Evolutionary conservation across 2,888 invertebrate genomes (phyloP).

Genomic region (Empis stercorea): DNA sequence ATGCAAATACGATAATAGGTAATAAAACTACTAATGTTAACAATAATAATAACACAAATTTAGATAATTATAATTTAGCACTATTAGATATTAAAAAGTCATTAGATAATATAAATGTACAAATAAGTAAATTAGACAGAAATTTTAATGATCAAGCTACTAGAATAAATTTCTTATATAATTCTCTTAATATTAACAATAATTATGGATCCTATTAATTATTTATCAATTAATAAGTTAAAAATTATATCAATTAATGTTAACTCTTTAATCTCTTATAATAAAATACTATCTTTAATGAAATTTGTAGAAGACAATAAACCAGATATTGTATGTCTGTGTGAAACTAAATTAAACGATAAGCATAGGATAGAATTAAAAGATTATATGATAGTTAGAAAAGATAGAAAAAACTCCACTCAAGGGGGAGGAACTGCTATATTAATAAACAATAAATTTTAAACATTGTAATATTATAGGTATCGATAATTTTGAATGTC

Average conservation of each 20-base stretch:
- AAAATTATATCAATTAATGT: not conserved
- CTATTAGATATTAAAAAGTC: not conserved
- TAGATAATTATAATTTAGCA: not conserved
- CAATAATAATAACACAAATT: not conserved
- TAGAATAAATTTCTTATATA: not conserved
- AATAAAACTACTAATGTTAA: not conserved
- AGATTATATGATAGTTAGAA: not conserved
- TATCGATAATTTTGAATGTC: not conserved
- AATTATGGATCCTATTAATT: not conserved
- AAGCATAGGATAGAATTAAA: not conserved
- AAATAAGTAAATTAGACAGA: not conserved
- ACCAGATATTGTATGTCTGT: not conserved
- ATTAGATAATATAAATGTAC: not conserved
- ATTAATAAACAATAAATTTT: not conserved
- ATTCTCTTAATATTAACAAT: not conserved
- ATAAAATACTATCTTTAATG: not conserved
- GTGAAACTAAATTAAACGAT: not conserved
- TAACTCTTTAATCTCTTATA: not conserved
- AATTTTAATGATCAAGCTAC: not conserved
- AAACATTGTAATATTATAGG: too few species aligned
- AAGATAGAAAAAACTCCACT: not conserved
- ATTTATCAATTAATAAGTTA: not conserved
- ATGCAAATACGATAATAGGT: not conserved
- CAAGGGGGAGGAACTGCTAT: not conserved
- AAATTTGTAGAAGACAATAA: not conserved